phyloP scores from a whole-genome alignment of 2,888 invertebrate genomes.

The Celastrina argiolus region DNA sequence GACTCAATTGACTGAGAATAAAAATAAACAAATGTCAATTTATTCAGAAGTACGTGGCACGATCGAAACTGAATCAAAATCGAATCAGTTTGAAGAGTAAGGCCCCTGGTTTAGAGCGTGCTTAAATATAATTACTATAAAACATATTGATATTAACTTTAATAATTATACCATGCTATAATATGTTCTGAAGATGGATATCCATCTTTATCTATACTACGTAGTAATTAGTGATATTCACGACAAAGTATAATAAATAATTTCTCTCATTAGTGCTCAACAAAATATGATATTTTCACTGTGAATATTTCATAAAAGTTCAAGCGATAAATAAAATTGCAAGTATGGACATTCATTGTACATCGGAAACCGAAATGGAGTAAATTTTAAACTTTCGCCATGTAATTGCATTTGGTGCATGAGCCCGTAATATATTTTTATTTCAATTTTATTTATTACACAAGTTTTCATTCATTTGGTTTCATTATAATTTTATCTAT shows the following conservation, averaged over 20 bases:
- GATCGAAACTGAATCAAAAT: too few relatives aligned
- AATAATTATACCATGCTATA: too few relatives aligned
- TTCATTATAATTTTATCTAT: not conserved
- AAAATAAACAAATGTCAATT: too few relatives aligned
- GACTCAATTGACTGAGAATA: too few relatives aligned
- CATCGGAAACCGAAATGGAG: constrained; percentile 33
- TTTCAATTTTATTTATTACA: constrained; percentile 25
- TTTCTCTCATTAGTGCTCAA: not conserved
- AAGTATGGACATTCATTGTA: constrained; percentile 26
- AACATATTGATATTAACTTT: too few relatives aligned
- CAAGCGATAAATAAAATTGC: constrained; percentile 34
- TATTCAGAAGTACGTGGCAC: too few relatives aligned
- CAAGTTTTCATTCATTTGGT: constrained; percentile 27
- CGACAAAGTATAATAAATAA: not conserved
- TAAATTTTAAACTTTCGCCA: constrained; percentile 30
- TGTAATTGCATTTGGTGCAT: constrained; percentile 13
- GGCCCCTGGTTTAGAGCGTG: too few relatives aligned
- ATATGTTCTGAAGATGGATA: too few relatives aligned
- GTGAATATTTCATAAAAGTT: not conserved
- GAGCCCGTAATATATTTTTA: constrained; percentile 7
- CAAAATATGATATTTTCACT: not conserved
- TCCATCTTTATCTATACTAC: constrained; percentile 23
- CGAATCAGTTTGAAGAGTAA: too few relatives aligned
- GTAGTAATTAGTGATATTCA: not conserved
- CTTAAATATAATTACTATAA: too few relatives aligned